Evolutionary conservation across 2,888 invertebrate species (phyloP), one percentile per base, ranked within the genome.

Genomic region (Odontocerum albicorne): DNA sequence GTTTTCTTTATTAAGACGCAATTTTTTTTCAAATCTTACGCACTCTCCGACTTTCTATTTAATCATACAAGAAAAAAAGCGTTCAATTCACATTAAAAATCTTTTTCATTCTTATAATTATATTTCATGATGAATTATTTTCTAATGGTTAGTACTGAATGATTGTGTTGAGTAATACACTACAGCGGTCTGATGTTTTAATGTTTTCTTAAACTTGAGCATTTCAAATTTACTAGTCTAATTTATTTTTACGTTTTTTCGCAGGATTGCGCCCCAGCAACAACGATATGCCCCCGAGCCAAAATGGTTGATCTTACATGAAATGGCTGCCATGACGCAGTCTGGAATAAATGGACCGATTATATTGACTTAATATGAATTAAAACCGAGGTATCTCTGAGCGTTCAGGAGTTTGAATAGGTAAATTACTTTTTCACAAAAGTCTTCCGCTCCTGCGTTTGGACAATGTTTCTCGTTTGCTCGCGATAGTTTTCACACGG

Each of bases 61-160:
- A n/a, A n/a, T n/a, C n/a, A n/a, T n/a, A n/a, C n/a, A n/a, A n/a
- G n/a, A n/a, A n/a, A n/a, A n/a, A n/a, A n/a, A n/a, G n/a, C n/a
- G n/a, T n/a, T n/a, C n/a, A n/a, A n/a, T n/a, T n/a, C n/a, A n/a
- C n/a, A n/a, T n/a, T n/a, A n/a, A n/a, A n/a, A n/a, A n/a, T n/a
- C n/a, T n/a, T n/a, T n/a, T n/a, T n/a, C 7, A 27, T 20, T 19
- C 10, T 19, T 33, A 1, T 7, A 4, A 20, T n/a, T 2, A 8
- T 20, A 4, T 20, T 17, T 15, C 16, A 53, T 53, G 53, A 54
- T 49, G 49, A 54, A 32, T 40, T 35, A 27, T 13, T 19, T 42
- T 32, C 36, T 77, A 60, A 71, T 66, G 13, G 68, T 60, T 55
- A 57, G 57, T 47, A 49, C 57, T 57, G 57, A 57, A 57, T 33